phyloP scores from a whole-genome alignment of 2,113 vertebrate genomes.

The Sterrhoptilus dennistouni region DNA sequence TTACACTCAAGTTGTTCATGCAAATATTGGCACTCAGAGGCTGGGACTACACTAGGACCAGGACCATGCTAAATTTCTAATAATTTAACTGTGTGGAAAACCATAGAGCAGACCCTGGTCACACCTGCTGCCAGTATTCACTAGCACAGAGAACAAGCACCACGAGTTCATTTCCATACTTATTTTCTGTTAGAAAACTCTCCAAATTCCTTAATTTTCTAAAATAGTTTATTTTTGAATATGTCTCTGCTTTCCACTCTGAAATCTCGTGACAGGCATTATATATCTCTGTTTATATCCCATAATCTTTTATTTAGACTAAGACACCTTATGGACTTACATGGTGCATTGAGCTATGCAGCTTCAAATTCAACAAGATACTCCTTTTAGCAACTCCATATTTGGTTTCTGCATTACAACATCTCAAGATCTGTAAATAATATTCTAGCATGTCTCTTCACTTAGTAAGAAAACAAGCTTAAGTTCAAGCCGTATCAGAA shows the following conservation, averaged over 20 bases:
- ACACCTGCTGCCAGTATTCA: background rate
- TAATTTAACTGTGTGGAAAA: background rate
- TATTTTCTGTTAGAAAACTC: background rate
- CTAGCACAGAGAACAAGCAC: background rate
- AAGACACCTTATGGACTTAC: background rate
- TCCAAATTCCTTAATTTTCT: background rate
- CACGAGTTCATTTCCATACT: background rate
- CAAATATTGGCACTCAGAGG: background rate
- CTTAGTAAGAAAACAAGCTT: background rate
- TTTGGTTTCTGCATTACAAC: background rate
- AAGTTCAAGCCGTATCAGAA: background rate
- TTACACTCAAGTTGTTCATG: background rate
- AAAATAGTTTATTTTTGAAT: background rate
- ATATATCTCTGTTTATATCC: background rate
- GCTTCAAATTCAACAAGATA: background rate
- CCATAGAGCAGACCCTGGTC: background rate
- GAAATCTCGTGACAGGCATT: background rate
- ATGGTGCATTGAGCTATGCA: background rate
- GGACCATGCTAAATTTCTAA: background rate
- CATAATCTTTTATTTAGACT: background rate
- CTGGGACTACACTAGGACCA: background rate
- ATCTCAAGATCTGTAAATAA: background rate
- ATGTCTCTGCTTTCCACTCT: background rate
- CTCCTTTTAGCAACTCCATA: background rate
- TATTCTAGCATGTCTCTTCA: background rate